Base-by-base conservation (phyloP, 2,113 vertebrate species). In the Ammospiza caudacuta region DNA sequence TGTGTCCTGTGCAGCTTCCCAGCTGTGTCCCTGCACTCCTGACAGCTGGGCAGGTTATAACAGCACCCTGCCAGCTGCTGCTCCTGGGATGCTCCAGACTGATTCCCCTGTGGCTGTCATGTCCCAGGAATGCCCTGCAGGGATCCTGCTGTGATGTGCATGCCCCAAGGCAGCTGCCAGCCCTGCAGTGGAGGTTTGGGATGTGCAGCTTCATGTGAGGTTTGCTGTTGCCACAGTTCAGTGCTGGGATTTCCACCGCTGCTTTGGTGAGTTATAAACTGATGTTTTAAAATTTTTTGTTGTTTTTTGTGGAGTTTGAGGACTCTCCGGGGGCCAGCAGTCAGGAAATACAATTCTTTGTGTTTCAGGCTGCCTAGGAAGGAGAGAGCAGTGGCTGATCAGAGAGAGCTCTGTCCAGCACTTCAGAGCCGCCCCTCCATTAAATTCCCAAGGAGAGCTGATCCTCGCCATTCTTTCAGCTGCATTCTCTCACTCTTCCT, bases 181-280 rank as follows among this genome's bases (percentile, higher is more conserved):
- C 29, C 37, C 49, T 68, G 63, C 23, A 35, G 41, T 12, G 8
- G 10, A 31, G 11, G 12, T 7, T 54, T 41, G 74, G 43, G 64
- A 41, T 13, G 9, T 19, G 4, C 1, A 64, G 1, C 35, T 35
- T 43, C 5, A 0, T 1, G 12, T 23, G n/a, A 23, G 25, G 8
- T 24, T 8, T 74, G 17, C 15, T 25, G 0, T 2, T 31, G 29
- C 15, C 15, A 18, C 41, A n/a, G 12, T 15, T 64, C 33, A 2
- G 6, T 7, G 27, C 35, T 68, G 73, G n/a, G 68, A 35, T 58
- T 52, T 49, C 15, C 4, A 2, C 27, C 0, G 0, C 8, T 49
- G n/a, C 59, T 83, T 29, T 29, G 69, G 43, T 78, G 35, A 94
- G 64, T 39, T 28, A 14, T 11, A 72, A 72, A 25, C 15, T 33